Evolutionary conservation across 2,113 vertebrate species (phyloP), one percentile per base, ranked within the genome.

Genomic region (Echinops telfairi): DNA sequence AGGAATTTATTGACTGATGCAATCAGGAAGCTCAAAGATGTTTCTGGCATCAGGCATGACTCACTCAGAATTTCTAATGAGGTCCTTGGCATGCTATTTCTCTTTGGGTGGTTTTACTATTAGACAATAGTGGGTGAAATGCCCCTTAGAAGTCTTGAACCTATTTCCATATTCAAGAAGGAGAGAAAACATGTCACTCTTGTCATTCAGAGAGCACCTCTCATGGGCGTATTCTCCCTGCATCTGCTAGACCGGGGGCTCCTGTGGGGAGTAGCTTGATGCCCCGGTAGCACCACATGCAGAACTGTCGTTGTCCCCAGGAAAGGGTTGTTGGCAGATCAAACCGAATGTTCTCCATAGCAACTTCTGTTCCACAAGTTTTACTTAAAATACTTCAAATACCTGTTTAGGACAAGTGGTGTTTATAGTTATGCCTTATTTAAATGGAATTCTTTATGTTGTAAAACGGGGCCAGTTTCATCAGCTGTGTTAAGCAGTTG

Each of bases 11-110:
- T 43, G 19, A 62, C 43, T 38, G 38, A 3, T 29, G 14, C 9
- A 47, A n/a, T 60, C 43, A 2, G 53, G 27, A 31, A 3, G 75
- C 22, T 78, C 36, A 43, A 1, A 40, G 36, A n/a, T 31, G 6
- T 27, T n/a, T 33, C n/a, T 58, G 57, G 29, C 1, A 0, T 66
- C 19, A 8, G 33, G 12, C 1, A 1, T 1, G 4, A 7, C 8
- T 16, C 36, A 43, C 31, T 17, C 23, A 8, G 75, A 40, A 7
- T 27, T 86, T 80, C 38, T 73, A 60, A 17, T 0, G 1, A 53
- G 78, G 22, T 40, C 15, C 47, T 71, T 19, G 10, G 33, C 58
- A 14, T 43, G 47, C 62, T 83, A 5, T 17, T 66, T 19, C 15
- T 57, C 9, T 4, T 4, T 5, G 31, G 2, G 78, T 62, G 29